Evolutionary conservation across 2,888 invertebrate species (phyloP).

Genomic region (Luperina nickerlii): DNA sequence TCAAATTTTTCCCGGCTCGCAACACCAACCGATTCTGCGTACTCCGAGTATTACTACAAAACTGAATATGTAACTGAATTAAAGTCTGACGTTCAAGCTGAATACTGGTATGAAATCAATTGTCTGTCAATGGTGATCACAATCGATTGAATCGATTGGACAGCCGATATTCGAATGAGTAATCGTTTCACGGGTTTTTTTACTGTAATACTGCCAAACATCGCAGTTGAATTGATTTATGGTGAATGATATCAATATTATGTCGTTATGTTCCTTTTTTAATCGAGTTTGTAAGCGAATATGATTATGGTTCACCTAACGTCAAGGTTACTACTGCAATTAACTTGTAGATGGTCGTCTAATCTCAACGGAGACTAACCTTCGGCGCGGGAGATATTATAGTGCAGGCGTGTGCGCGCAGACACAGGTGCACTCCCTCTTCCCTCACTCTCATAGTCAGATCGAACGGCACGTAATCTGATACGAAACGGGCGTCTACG

Average conservation of each 20-base stretch:
- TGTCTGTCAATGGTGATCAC: conserved; percentile 46
- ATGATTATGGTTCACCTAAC: not conserved
- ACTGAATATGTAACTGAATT: conserved; percentile 55
- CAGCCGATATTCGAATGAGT: conserved; percentile 31
- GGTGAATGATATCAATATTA: not conserved
- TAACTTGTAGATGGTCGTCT: not conserved
- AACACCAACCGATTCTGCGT: conserved; percentile 19
- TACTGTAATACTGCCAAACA: conserved; percentile 34
- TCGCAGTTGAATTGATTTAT: conserved; percentile 12
- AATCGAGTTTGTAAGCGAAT: not conserved
- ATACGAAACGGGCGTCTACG: no score
- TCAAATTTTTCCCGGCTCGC: conserved; percentile 41
- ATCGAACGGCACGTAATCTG: no score
- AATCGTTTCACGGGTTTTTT: conserved; percentile 47
- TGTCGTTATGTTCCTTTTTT: not conserved
- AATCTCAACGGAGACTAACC: not conserved
- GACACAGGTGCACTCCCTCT: no score
- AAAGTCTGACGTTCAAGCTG: conserved; percentile 43
- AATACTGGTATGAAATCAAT: conserved; percentile 47
- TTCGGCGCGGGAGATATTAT: not conserved
- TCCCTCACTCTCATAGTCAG: no score
- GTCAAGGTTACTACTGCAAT: no score
- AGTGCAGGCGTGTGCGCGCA: no score
- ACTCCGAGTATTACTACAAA: conserved; percentile 34
- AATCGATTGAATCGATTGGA: conserved; percentile 44